phyloP scores from a whole-genome alignment of 1,140 invertebrate species.

The Apocrypta bakeri region DNA sequence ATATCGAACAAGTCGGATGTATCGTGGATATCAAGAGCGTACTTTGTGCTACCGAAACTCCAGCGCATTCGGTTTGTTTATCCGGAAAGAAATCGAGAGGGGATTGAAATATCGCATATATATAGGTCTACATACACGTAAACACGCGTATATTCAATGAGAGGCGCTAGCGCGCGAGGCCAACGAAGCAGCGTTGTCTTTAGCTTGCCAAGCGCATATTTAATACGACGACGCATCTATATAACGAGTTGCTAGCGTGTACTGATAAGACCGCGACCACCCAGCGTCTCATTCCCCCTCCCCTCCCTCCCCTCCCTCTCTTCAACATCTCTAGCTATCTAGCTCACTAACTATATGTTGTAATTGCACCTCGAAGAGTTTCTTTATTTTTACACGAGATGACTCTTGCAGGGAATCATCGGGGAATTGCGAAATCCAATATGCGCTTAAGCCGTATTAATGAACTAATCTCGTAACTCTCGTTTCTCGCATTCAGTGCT shows the following conservation, averaged over 20 bases:
- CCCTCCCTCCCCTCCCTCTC: too few species aligned
- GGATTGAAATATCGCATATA: neutral
- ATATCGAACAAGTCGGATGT: neutral
- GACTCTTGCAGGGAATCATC: neutral
- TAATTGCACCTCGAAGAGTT: neutral
- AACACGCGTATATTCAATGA: neutral
- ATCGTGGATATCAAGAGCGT: too few species aligned
- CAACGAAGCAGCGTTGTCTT: neutral
- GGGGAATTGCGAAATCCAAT: slow-evolving; percentile 20
- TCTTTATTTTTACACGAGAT: neutral
- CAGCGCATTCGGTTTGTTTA: slow-evolving; percentile 32
- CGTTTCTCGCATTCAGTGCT: neutral
- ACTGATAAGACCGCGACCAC: slow-evolving; percentile 29
- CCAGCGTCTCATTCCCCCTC: neutral
- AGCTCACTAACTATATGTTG: too few species aligned
- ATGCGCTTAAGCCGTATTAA: slow-evolving; percentile 29
- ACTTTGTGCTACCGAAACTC: too few species aligned
- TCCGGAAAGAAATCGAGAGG: neutral
- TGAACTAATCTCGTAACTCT: slow-evolving; percentile 26
- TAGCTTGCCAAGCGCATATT: neutral
- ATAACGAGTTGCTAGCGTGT: neutral
- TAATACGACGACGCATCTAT: slow-evolving; percentile 1
- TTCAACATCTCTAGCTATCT: too few species aligned
- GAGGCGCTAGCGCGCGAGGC: too few species aligned
- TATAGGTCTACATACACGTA: neutral